phyloP scores from a whole-genome alignment of 2,797 vertebrate genomes.

The Esox lucius region DNA sequence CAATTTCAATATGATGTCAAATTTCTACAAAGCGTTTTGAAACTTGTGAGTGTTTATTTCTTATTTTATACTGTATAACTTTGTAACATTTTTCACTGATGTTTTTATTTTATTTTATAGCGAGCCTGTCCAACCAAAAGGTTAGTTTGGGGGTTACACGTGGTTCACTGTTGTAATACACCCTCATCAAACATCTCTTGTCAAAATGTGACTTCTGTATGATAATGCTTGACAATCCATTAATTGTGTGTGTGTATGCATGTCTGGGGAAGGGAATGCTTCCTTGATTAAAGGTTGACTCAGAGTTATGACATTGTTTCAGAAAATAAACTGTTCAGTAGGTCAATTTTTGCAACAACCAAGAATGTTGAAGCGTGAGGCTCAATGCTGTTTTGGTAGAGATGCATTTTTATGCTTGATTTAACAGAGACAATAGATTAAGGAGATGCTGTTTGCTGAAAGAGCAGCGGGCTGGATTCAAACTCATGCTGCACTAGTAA shows the following conservation, averaged over 20 bases:
- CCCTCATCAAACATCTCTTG: constrained; percentile 5
- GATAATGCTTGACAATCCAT: constrained; percentile 17
- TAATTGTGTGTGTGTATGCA: neutral
- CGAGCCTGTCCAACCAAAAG: neutral
- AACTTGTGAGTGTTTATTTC: neutral
- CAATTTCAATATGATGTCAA: neutral
- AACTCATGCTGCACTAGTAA: no score
- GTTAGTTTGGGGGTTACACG: neutral
- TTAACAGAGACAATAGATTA: no score
- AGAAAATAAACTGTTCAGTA: neutral
- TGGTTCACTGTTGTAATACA: constrained; percentile 15
- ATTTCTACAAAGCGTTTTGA: neutral
- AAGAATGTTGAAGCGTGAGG: no score
- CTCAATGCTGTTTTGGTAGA: no score
- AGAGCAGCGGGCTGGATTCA: no score
- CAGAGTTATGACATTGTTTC: neutral
- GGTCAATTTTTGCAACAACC: no score
- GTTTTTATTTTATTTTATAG: neutral
- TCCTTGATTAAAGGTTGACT: neutral
- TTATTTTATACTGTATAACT: constrained; percentile 1
- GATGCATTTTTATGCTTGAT: no score
- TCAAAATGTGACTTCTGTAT: constrained; percentile 15
- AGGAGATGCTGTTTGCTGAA: no score
- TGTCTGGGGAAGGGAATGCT: neutral
- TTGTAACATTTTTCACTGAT: neutral